Percentiles rank a stretch among this genome's conserved stretches.
Conservation (phyloP, 2,888 invertebrate species). For the Plusia festucae region DNA sequence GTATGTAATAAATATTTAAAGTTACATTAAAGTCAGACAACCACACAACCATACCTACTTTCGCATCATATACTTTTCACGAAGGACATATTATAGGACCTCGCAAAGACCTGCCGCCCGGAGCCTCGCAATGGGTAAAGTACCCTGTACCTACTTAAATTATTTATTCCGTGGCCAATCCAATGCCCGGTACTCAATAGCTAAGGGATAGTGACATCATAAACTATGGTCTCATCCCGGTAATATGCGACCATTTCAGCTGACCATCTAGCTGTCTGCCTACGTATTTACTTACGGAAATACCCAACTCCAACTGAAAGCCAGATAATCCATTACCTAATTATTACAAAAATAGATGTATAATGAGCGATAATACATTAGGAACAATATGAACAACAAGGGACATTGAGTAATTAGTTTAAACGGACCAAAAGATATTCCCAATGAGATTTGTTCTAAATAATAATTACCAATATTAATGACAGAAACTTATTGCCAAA, state of each 20-base stretch:
- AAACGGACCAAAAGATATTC: background rate
- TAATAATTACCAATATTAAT: no score
- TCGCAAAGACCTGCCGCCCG: no score
- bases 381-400: background rate
- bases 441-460: background rate
- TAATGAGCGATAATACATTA: background rate
- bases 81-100: no score
- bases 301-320: background rate
- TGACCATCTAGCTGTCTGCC: background rate
- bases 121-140: background rate
- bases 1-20: no score
- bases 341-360: background rate
- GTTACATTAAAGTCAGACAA: no score
- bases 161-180: background rate
- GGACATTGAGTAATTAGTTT: conserved; percentile 1
- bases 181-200: background rate
- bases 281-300: background rate
- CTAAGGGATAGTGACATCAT: background rate
- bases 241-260: background rate
- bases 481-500: no score
- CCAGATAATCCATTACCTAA: background rate
- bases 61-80: no score
- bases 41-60: no score
- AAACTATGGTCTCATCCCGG: background rate
- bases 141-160: no score